Conservation (phyloP, 2,797 vertebrate genomes). For the Gastrophryne carolinensis region DNA sequence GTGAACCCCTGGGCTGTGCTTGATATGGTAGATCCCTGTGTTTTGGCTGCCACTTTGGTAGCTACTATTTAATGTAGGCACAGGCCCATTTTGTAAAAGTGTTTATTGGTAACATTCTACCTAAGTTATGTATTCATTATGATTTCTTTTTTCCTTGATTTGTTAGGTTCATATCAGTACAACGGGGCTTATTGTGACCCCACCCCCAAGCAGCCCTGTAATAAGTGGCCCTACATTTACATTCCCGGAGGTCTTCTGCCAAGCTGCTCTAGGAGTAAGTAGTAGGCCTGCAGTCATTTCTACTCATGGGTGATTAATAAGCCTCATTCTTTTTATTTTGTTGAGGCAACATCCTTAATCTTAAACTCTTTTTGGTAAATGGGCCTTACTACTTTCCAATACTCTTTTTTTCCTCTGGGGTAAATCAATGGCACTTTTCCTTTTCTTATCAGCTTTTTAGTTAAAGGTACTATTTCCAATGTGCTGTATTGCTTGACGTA, state of each 20-base stretch:
- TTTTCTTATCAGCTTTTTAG: background rate
- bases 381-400: background rate
- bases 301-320: background rate
- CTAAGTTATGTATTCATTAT: background rate
- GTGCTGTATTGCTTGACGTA: background rate
- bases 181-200: constrained; percentile 93
- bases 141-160: constrained; percentile 35
- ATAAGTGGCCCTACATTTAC: constrained; percentile 91
- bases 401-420: background rate
- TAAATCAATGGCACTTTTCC: background rate
- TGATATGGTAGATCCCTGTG: too few relatives aligned
- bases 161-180: constrained; percentile 96
- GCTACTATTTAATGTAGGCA: too few relatives aligned
- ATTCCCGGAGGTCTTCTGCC: constrained; percentile 88
- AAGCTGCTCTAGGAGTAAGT: constrained; percentile 77
- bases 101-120: background rate
- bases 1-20: too few relatives aligned
- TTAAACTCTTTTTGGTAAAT: background rate
- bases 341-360: background rate
- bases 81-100: too few relatives aligned
- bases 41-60: too few relatives aligned
- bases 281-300: constrained; percentile 2
- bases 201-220: constrained; percentile 95
- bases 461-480: background rate
- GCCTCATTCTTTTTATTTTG: background rate